Percentiles rank a stretch among this genome's conserved stretches.
These are phyloP conservation scores for Suricata suricatta DNA, from an alignment of 2,113 vertebrate species.

Conservation along the genomic window DNA sequence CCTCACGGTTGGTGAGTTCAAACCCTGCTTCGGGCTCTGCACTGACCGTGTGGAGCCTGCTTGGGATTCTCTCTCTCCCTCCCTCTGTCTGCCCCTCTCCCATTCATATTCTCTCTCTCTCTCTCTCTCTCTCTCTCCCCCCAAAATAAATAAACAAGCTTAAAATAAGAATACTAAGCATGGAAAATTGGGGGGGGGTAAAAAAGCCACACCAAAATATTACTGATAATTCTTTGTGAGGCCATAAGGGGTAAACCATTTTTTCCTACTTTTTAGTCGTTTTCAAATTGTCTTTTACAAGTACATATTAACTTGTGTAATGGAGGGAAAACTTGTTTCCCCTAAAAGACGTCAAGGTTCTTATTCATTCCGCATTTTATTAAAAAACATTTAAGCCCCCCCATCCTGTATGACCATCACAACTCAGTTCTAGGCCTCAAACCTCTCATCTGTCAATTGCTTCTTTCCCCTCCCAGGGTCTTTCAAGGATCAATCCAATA, in stretches of 20 bases:
- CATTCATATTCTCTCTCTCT: no score
- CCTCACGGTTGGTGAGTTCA: no score
- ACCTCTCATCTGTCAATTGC: not conserved
- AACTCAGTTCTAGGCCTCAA: not conserved
- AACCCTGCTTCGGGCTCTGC: no score
- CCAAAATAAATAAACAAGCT: no score
- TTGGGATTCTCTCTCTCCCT: no score
- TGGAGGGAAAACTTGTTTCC: not conserved
- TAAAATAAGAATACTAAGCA: not conserved
- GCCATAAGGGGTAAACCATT: not conserved
- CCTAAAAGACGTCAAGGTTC: slow-evolving; percentile 33
- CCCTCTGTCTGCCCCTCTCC: no score
- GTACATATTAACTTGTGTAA: not conserved
- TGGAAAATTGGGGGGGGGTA: not conserved
- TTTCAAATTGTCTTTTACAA: not conserved
- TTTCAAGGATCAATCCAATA: not conserved
- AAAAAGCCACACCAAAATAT: not conserved
- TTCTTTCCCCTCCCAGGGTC: not conserved
- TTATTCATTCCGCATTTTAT: not conserved
- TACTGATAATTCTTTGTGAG: not conserved
- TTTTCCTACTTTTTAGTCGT: not conserved
- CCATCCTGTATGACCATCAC: not conserved
- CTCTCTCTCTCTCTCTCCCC: no score
- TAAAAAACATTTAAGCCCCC: not conserved
- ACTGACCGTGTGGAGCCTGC: no score